Evolutionary conservation across 1,140 invertebrate genomes (phyloP), one percentile per base, ranked within the genome.

Genomic region (Drosophila albomicans): DNA sequence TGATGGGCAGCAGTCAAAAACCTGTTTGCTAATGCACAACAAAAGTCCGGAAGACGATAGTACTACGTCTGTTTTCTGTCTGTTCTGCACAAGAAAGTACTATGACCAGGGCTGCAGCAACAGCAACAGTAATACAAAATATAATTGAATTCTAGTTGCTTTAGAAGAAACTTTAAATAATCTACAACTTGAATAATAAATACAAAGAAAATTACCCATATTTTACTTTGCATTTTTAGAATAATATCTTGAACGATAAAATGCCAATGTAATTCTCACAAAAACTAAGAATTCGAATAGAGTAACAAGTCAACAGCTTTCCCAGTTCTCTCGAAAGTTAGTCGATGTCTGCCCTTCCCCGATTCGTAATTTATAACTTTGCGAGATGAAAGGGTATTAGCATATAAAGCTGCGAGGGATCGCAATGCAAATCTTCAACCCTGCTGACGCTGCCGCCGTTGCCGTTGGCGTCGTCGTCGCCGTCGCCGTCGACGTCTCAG

Each of bases 1-100:
- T 43, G 61, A 51, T 78, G 62, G 61, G 69, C 57, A 64, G 51
- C 57, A 64, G 58, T 10, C 41, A 59, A 38, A 81, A 81, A 81
- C 79, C 73, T 73, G 78, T 81, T 64, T 13, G 15, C 35, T 69
- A 61, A 58, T 69, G 57, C 57, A 69, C 46, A 48, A 48, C 46
- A 48, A 48, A 16, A 48, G 46, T 61, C 46, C 57, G 46, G 67
- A 69, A 69, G 56, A 20, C 61, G 20, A 8, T 32, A 38, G 48
- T 6, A 54, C 20, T 46, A 52, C 41, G 16, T 30, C 49, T 43
- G 51, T 45, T 65, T 51, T 46, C 49, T 51, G 16, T 30, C 49
- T 43, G 51, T 45, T 65, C 63, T 46, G 63, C 63, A 65, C 8
- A 56, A 65, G 63, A 65, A 52, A 64, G 32, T 41, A 52, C 11